Evolutionary conservation across 1,140 invertebrate species (phyloP).

Genomic region (Calephelis nemesis): DNA sequence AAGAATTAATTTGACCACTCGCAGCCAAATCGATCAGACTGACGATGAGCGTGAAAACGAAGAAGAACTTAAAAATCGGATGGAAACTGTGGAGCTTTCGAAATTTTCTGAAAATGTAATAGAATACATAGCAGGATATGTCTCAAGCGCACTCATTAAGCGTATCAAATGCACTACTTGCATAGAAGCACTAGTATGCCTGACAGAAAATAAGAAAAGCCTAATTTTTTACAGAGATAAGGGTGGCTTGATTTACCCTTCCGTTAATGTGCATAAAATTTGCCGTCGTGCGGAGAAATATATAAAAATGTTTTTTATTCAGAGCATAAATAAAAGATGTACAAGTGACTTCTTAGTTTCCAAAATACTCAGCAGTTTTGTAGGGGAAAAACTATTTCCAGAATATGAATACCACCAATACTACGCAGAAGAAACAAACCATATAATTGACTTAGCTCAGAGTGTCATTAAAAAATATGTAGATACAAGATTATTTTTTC

Average conservation of each 20-base stretch:
- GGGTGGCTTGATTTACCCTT: background rate
- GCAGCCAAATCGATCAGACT: background rate
- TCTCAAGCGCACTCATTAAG: background rate
- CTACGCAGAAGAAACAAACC: too few species aligned
- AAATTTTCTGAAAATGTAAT: slow-evolving; percentile 5
- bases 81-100: background rate
- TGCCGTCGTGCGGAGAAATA: too few species aligned
- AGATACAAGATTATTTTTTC: background rate
- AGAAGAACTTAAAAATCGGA: background rate
- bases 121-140: background rate
- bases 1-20: slow-evolving; percentile 6
- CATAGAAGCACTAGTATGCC: slow-evolving; percentile 3
- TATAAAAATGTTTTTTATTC: too few species aligned
- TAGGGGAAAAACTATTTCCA: too few species aligned
- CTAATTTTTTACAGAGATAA: slow-evolving; percentile 12
- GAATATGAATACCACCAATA: too few species aligned
- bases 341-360: too few species aligned
- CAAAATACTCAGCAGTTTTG: too few species aligned
- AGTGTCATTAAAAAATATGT: slow-evolving; percentile 5
- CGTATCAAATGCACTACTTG: slow-evolving; percentile 6
- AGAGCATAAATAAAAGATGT: too few species aligned
- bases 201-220: background rate
- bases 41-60: background rate
- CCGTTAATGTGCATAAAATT: too few species aligned
- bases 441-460: background rate